Evolutionary conservation across 2,113 vertebrate genomes (phyloP), one percentile per base, ranked within the genome.

Genomic region (Gnathonemus echidnorhynchus): DNA sequence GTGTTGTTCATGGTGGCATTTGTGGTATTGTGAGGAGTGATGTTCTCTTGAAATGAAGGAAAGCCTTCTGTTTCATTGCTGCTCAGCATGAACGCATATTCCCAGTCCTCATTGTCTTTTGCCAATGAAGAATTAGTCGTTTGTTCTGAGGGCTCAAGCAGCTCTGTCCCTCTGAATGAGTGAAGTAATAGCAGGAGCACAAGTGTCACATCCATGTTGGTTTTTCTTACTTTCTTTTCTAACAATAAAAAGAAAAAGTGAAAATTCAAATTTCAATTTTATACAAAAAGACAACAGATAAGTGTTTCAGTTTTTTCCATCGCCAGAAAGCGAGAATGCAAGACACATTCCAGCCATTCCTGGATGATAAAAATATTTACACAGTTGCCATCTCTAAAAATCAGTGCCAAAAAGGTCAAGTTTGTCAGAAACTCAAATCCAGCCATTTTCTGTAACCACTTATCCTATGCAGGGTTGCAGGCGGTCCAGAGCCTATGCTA

Each of bases 121-220:
- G 5, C 0, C 5, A 15, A 11, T 31, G 17, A 2, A 21, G 0
- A n/a, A 24, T 53, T 5, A 35, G 31, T 56, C 1, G 21, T 10
- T 7, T 5, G n/a, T 13, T 8, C 8, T 19, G 21, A 3, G 48
- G 21, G 3, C 10, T 2, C 85, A n/a, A 27, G 50, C 49, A 87
- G 13, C 19, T 87, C 49, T 53, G 50, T 77, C 49, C 89, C 52
- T 58, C 39, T 35, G 21, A 89, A 31, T 3, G 42, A 50, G 24
- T 83, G 88, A 11, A 89, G 74, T 42, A 49, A 27, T 39, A 89
- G n/a, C 13, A 89, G 21, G 11, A 89, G 52, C 50, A 89, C 7
- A 31, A 52, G 15, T 50, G 11, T 11, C 17, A 66, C 9, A 7
- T 89, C 80, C 89, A 89, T 89, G 39, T 9, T 89, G 46, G 19